Conservation (phyloP, 2,888 invertebrate genomes). For the Ormyrus nitidulus region DNA sequence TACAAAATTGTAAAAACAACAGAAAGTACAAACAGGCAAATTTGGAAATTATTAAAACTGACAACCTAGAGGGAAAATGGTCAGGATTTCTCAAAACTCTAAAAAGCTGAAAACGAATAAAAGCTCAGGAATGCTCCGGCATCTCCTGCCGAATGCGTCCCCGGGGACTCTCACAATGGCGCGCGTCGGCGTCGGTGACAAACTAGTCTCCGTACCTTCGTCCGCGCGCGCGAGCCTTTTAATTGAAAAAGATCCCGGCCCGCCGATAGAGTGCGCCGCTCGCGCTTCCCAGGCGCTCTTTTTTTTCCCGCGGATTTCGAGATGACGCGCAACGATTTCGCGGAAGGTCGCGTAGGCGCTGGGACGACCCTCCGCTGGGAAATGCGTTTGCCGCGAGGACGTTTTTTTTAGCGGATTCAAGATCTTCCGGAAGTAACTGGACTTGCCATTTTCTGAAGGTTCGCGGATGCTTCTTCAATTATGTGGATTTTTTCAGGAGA, state of each 20-base stretch:
- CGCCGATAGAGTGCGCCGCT: slow-evolving; percentile 17
- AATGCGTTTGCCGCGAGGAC: neutral
- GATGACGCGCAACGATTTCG: slow-evolving; percentile 48
- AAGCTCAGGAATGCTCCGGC: too few species aligned
- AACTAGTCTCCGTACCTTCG: slow-evolving; percentile 28
- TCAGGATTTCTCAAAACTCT: too few species aligned
- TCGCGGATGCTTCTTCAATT: too few species aligned
- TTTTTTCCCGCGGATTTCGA: neutral
- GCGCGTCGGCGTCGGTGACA: slow-evolving; percentile 4
- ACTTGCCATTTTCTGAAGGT: too few species aligned
- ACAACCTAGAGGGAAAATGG: too few species aligned
- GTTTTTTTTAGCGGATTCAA: too few species aligned
- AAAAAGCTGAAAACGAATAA: too few species aligned
- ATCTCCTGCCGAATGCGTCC: neutral
- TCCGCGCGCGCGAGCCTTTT: slow-evolving; percentile 21
- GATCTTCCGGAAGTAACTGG: too few species aligned
- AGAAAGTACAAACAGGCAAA: too few species aligned
- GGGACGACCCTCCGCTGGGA: neutral
- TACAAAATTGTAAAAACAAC: too few species aligned
- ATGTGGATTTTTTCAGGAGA: too few species aligned
- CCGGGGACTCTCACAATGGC: slow-evolving; percentile 8
- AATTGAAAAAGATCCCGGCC: slow-evolving; percentile 47
- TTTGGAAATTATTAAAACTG: too few species aligned
- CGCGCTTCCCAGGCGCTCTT: neutral
- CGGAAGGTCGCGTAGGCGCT: slow-evolving; percentile 37